These are phyloP conservation scores for Zygaena filipendulae DNA, from an alignment of 2,888 invertebrate genomes.

Conservation along the genomic window DNA sequence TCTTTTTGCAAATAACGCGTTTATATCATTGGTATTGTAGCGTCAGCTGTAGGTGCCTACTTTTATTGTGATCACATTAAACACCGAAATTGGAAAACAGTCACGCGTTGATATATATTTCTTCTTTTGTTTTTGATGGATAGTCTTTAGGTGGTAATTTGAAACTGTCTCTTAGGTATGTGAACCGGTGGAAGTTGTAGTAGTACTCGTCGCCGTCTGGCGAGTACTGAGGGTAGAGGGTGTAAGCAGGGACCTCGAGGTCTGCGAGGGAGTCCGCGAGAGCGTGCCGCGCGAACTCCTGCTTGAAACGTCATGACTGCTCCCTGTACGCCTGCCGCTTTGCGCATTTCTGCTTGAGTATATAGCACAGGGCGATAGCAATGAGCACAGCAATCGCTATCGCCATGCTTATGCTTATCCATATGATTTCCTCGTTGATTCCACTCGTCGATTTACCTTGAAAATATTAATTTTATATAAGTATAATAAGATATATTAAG, in stretches of 20 bases:
- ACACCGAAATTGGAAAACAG: too few relatives aligned
- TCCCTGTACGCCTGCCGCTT: conserved; percentile 78
- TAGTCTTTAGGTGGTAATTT: conserved; percentile 56
- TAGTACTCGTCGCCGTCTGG: conserved; percentile 59
- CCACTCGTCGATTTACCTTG: conserved; percentile 86
- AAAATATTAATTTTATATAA: too few relatives aligned
- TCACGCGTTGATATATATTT: conserved; percentile 57
- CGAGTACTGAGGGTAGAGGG: conserved; percentile 55
- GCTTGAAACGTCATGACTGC: conserved; percentile 73
- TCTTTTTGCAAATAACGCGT: too few relatives aligned
- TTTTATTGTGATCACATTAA: neutral
- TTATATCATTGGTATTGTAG: too few relatives aligned
- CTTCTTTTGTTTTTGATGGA: conserved; percentile 38
- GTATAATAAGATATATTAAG: too few relatives aligned
- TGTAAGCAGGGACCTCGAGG: conserved; percentile 45
- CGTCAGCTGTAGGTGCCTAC: too few relatives aligned
- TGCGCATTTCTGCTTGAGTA: conserved; percentile 82
- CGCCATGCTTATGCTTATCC: conserved; percentile 90
- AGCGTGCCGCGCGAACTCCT: conserved; percentile 59
- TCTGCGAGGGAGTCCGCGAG: conserved; percentile 52
- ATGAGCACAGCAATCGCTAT: conserved; percentile 84
- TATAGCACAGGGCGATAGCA: conserved; percentile 84
- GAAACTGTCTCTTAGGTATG: conserved; percentile 48
- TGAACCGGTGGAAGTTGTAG: conserved; percentile 58
- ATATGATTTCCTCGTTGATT: conserved; percentile 89